phyloP scores from a whole-genome alignment of 2,888 invertebrate genomes.

The Lithosia quadra region DNA sequence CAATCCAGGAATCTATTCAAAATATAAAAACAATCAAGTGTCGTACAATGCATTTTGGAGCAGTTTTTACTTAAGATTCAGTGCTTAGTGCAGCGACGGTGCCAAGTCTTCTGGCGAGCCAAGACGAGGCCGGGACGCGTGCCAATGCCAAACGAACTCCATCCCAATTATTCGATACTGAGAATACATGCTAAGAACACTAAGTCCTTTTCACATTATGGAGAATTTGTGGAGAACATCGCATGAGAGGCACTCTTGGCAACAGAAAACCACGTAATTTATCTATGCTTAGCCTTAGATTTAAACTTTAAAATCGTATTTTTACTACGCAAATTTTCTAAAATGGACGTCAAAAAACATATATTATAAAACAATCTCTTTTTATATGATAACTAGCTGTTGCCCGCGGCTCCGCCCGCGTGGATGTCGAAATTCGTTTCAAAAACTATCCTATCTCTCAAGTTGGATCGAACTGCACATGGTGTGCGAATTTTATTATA shows the following conservation, averaged over 20 bases:
- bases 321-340: too few species aligned
- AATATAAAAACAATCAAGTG: constrained; percentile 41
- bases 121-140: constrained; percentile 35
- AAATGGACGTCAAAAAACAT: too few species aligned
- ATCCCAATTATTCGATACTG: constrained; percentile 19
- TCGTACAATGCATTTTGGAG: constrained; percentile 40
- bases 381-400: not conserved
- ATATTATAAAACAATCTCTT: too few species aligned
- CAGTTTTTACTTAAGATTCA: constrained; percentile 55
- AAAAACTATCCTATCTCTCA: too few species aligned
- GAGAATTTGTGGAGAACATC: not conserved
- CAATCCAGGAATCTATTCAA: not conserved
- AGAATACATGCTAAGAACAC: constrained; percentile 10
- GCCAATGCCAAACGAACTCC: constrained; percentile 21
- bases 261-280: not conserved
- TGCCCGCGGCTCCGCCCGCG: too few species aligned
- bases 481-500: too few species aligned
- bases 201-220: constrained; percentile 7
- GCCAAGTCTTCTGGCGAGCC: constrained; percentile 50
- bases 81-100: constrained; percentile 30
- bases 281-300: not conserved
- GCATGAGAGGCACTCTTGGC: not conserved
- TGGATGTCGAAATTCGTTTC: too few species aligned
- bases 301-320: too few species aligned
- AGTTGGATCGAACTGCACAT: too few species aligned